A percentile compares a stretch with the other conserved stretches of the same genome.
Conservation (phyloP, 2,797 vertebrate species). For the Gambelia wislizenii region DNA sequence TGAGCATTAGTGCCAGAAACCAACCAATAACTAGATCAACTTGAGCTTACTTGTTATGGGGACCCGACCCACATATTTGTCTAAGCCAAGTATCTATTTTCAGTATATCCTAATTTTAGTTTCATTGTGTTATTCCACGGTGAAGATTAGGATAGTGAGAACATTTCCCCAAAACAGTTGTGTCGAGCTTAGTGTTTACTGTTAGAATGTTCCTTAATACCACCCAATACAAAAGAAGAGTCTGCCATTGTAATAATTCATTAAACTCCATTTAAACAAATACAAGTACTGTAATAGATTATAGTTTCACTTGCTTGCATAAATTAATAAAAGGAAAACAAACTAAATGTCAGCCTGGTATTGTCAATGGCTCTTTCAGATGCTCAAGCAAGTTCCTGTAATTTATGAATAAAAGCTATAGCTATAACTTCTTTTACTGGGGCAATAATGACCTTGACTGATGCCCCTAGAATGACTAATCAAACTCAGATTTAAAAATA, state of each 20-base stretch:
- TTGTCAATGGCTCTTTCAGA: neutral
- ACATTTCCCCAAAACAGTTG: neutral
- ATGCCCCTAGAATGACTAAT: neutral
- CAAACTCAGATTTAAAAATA: neutral
- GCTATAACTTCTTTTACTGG: constrained; percentile 27
- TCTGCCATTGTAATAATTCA: constrained; percentile 35
- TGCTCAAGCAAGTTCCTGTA: neutral
- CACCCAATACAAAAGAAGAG: neutral
- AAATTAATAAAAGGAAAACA: neutral
- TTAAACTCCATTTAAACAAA: constrained; percentile 21
- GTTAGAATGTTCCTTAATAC: constrained; percentile 47
- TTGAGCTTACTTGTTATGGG: neutral
- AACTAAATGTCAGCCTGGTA: constrained; percentile 11
- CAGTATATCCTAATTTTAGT: constrained; percentile 36
- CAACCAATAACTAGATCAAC: neutral
- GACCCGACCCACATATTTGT: constrained; percentile 5
- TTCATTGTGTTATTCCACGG: constrained; percentile 22
- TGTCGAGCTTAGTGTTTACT: constrained; percentile 31
- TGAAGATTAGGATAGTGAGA: constrained; percentile 14
- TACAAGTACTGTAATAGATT: constrained; percentile 31
- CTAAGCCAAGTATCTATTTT: constrained; percentile 31
- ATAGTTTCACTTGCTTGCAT: constrained; percentile 1
- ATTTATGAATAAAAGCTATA: constrained; percentile 7
- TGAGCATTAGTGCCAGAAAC: neutral
- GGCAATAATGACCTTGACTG: constrained; percentile 10